phyloP scores from a whole-genome alignment of 2,113 vertebrate genomes.

The Ranitomeya variabilis region DNA sequence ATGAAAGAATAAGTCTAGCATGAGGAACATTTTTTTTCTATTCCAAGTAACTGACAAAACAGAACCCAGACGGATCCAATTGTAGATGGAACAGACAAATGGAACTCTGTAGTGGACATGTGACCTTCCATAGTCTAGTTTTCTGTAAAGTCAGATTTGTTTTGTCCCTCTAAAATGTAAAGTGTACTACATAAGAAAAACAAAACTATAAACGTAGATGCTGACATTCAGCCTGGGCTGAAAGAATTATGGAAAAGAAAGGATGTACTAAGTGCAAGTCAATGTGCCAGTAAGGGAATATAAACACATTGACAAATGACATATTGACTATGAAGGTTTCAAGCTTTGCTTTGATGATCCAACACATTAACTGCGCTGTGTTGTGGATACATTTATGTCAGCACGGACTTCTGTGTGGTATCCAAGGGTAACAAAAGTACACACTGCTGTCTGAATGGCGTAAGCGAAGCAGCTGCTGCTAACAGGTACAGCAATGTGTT shows the following conservation, averaged over 20 bases:
- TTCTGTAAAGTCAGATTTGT: too few relatives aligned
- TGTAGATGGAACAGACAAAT: too few relatives aligned
- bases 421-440: slow-evolving; percentile 3
- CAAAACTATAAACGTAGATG: background rate
- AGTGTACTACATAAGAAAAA: background rate
- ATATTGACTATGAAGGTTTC: background rate
- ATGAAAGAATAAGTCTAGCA: too few relatives aligned
- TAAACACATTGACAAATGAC: background rate
- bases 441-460: background rate
- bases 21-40: too few relatives aligned
- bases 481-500: background rate
- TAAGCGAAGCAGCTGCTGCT: background rate
- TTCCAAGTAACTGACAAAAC: too few relatives aligned
- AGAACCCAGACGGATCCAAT: too few relatives aligned
- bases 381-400: slow-evolving; percentile 12
- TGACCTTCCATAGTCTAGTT: too few relatives aligned
- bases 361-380: background rate
- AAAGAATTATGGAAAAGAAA: background rate
- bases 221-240: background rate
- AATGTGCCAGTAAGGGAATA: background rate
- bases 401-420: background rate
- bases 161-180: too few relatives aligned
- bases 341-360: background rate
- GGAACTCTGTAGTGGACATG: too few relatives aligned
- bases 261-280: background rate